A percentile compares a stretch with the other conserved stretches of the same genome.
phyloP scores from a whole-genome alignment of 92 coral and sea anemone genomes.

The Palythoa grandis region DNA sequence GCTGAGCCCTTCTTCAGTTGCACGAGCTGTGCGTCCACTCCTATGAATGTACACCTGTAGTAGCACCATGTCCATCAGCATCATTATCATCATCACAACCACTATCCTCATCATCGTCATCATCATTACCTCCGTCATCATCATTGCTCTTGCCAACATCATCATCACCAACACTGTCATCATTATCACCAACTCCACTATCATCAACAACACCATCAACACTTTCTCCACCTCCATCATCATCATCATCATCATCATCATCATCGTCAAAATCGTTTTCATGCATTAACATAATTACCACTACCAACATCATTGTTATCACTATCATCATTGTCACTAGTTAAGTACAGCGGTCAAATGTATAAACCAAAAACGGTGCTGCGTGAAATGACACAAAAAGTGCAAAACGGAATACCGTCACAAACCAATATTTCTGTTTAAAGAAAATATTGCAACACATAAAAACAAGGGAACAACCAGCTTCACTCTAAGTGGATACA shows the following conservation, averaged over 20 bases:
- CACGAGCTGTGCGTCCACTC: conserved; percentile 97
- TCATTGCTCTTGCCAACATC: not conserved
- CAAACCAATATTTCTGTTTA: not conserved
- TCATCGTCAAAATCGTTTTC: not conserved
- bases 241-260: not conserved
- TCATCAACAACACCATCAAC: not conserved
- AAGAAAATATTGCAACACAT: not conserved
- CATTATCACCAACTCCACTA: not conserved
- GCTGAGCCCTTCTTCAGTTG: conserved; percentile 86
- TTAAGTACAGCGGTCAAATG: no score
- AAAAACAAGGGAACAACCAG: not conserved
- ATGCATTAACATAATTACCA: no score
- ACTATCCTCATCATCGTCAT: not conserved
- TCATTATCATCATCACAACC: not conserved
- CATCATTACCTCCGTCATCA: not conserved
- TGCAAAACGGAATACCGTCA: no score
- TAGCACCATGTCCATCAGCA: not conserved
- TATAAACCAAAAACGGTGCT: no score
- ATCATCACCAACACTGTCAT: not conserved
- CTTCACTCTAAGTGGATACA: not conserved
- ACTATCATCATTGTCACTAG: no score
- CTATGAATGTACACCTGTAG: conserved; percentile 89
- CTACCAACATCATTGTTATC: no score
- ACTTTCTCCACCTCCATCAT: not conserved
- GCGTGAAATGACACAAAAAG: no score